Evolutionary conservation across 2,113 vertebrate species (phyloP).

Genomic region (Apeltes quadracus): DNA sequence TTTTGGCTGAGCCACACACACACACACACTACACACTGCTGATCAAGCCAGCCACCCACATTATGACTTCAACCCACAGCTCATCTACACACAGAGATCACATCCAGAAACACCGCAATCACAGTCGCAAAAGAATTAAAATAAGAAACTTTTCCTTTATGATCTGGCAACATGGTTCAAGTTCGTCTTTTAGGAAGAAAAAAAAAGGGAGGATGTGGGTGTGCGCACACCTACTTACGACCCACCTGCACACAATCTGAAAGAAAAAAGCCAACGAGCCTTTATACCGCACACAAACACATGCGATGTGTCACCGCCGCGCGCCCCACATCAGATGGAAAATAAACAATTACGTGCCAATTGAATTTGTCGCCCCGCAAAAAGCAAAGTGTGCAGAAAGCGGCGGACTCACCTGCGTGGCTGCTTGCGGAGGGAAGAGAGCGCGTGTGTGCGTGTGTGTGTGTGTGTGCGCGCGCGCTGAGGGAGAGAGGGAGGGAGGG

Average conservation of each 20-base stretch:
- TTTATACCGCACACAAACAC: not conserved
- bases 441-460: slow-evolving; percentile 34
- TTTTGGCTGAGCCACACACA: slow-evolving; percentile 64
- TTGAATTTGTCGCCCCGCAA: not conserved
- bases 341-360: not conserved
- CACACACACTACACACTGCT: slow-evolving; percentile 35
- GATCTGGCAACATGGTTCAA: slow-evolving; percentile 48
- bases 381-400: slow-evolving; percentile 3
- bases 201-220: slow-evolving; percentile 9
- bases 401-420: slow-evolving; percentile 73
- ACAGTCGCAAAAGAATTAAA: not conserved
- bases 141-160: slow-evolving; percentile 38
- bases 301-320: not conserved
- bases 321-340: not conserved
- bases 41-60: slow-evolving; percentile 32
- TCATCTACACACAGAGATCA: not conserved
- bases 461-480: slow-evolving; percentile 20
- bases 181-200: slow-evolving; percentile 10
- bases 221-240: slow-evolving; percentile 50
- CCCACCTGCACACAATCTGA: slow-evolving; percentile 51
- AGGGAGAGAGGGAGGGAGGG: slow-evolving; percentile 21
- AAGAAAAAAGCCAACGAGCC: not conserved
- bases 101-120: not conserved
- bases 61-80: slow-evolving; percentile 19
- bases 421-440: slow-evolving; percentile 70